These are phyloP conservation scores for Lypha dubia DNA, from an alignment of 2,888 invertebrate species.

Conservation along the genomic window DNA sequence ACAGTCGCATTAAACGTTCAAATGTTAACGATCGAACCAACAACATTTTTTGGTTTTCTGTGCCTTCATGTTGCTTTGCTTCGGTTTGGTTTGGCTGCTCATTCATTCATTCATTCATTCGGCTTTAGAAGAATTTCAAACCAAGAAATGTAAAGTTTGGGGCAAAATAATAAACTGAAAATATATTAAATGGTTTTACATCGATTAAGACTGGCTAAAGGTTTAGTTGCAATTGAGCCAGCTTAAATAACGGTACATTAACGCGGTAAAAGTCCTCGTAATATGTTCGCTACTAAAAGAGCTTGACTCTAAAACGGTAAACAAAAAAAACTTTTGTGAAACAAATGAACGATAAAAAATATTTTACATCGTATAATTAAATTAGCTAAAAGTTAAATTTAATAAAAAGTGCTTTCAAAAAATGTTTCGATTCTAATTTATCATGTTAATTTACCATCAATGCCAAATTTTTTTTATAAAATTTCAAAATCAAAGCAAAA, in stretches of 20 bases:
- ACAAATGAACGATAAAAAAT: neutral
- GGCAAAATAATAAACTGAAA: constrained; percentile 34
- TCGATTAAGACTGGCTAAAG: constrained; percentile 57
- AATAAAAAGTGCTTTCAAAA: constrained; percentile 11
- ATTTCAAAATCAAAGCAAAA: constrained; percentile 28
- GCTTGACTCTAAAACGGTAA: constrained; percentile 11
- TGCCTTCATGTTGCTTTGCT: constrained; percentile 42
- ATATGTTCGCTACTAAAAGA: neutral
- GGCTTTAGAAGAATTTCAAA: constrained; percentile 59
- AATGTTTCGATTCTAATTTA: constrained; percentile 7
- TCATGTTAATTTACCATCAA: constrained; percentile 33
- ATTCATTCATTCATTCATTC: constrained; percentile 37
- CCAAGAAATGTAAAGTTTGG: constrained; percentile 59
- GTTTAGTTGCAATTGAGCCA: constrained; percentile 69
- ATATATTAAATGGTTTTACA: constrained; percentile 59
- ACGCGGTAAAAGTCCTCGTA: constrained; percentile 36
- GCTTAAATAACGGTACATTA: constrained; percentile 65
- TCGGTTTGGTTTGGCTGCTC: constrained; percentile 47
- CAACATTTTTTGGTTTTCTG: constrained; percentile 22
- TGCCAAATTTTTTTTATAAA: constrained; percentile 41
- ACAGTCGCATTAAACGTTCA: constrained; percentile 45
- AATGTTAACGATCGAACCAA: constrained; percentile 62
- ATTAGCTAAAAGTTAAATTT: neutral
- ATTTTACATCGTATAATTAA: constrained; percentile 2
- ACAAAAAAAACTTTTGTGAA: neutral